Evolutionary conservation across 2,888 invertebrate genomes (phyloP).

Genomic region (Reticulitermes lucifugus): DNA sequence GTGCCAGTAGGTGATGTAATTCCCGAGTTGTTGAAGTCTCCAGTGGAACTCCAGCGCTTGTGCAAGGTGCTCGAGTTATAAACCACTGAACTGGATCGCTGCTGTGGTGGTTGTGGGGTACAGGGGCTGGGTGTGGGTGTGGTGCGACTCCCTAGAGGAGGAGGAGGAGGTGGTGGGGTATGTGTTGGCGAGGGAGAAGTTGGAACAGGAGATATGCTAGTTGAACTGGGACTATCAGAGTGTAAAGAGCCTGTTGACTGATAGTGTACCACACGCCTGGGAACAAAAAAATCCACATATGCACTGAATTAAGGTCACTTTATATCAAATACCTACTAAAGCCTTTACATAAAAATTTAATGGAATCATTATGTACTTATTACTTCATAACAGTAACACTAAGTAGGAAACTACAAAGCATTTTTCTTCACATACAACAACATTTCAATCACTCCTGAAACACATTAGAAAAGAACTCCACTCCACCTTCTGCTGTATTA

Average conservation of each 20-base stretch:
- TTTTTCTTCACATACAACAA: too few relatives aligned
- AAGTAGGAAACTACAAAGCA: too few relatives aligned
- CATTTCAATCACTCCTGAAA: too few relatives aligned
- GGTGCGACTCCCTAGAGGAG: conserved; percentile 52
- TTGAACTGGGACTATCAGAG: conserved; percentile 86
- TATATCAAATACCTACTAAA: too few relatives aligned
- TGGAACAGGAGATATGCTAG: conserved; percentile 86
- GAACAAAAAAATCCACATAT: conserved; percentile 55
- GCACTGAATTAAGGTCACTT: too few relatives aligned
- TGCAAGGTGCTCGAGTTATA: conserved; percentile 64
- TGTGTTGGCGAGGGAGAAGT: conserved; percentile 64
- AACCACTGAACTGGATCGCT: conserved; percentile 62
- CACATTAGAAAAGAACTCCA: too few relatives aligned
- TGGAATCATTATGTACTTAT: too few relatives aligned
- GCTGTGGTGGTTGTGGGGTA: conserved; percentile 62
- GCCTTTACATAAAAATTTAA: too few relatives aligned
- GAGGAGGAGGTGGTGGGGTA: conserved; percentile 54
- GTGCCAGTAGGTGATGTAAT: conserved; percentile 44
- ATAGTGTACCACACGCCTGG: conserved; percentile 81
- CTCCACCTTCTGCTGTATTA: too few relatives aligned
- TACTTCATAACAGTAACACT: too few relatives aligned
- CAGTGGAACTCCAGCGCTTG: conserved; percentile 86
- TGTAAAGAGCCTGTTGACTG: conserved; percentile 86
- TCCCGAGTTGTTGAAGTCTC: conserved; percentile 76
- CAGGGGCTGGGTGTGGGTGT: conserved; percentile 58